These are phyloP conservation scores for Graptemys geographica DNA, from an alignment of 2,797 vertebrate genomes.

Conservation along the genomic window DNA sequence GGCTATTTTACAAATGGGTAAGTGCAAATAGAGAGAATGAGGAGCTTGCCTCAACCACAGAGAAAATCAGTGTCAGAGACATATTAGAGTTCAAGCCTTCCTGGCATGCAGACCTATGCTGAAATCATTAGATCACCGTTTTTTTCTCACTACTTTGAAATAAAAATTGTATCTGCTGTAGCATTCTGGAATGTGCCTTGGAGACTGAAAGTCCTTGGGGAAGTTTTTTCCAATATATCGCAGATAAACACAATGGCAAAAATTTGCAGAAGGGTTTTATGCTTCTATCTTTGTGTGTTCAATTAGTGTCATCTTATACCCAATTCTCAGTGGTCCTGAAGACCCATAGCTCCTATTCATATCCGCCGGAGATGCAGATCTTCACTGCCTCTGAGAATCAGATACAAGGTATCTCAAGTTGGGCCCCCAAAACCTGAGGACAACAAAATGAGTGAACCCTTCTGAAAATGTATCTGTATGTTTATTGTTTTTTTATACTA, in stretches of 20 bases:
- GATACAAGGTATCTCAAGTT: neutral
- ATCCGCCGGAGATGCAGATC: neutral
- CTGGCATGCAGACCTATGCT: neutral
- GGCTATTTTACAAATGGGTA: too few relatives aligned
- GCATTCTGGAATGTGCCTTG: neutral
- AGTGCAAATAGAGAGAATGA: too few relatives aligned
- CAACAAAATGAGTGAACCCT: neutral
- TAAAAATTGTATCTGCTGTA: neutral
- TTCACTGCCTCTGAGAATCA: neutral
- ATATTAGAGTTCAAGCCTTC: neutral
- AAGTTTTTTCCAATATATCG: neutral
- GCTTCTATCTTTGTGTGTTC: neutral
- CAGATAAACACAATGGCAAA: neutral
- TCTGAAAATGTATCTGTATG: neutral
- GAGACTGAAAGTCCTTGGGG: slow-evolving; percentile 13
- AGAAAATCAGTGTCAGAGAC: too few relatives aligned
- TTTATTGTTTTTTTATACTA: slow-evolving; percentile 42
- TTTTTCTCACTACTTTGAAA: neutral
- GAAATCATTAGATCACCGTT: neutral
- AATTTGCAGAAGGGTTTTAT: neutral
- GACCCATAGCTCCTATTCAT: neutral
- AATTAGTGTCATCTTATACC: neutral
- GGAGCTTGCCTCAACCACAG: too few relatives aligned
- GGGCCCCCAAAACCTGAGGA: neutral
- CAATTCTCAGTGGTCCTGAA: neutral